These are phyloP conservation scores for Macrostomum lignano DNA, from an alignment of 1,140 invertebrate genomes.

Conservation along the genomic window DNA sequence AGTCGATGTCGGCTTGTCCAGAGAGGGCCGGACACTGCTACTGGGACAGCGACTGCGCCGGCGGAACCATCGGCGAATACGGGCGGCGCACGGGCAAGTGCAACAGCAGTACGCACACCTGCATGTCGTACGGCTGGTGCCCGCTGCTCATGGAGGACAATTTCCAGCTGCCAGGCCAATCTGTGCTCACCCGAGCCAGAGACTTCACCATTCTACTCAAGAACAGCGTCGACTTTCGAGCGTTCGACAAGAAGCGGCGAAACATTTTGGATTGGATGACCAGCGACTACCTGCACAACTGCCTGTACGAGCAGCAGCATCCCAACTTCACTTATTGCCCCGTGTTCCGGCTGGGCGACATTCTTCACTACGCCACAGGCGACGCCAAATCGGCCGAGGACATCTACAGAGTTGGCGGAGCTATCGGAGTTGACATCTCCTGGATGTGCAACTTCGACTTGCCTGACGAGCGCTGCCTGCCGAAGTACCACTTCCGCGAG, in stretches of 20 bases:
- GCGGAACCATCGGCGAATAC: slow-evolving; percentile 1
- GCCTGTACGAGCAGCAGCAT: slow-evolving; percentile 4
- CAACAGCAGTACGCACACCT: slow-evolving; percentile 9
- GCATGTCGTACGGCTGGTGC: slow-evolving; percentile 5
- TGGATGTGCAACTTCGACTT: slow-evolving; percentile 28
- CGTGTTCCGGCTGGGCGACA: slow-evolving; percentile 6
- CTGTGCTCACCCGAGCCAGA: slow-evolving; percentile 6
- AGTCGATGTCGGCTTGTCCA: slow-evolving; percentile 16
- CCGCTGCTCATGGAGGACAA: slow-evolving; percentile 3
- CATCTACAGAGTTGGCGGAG: slow-evolving; percentile 14
- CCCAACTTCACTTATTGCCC: slow-evolving; percentile 6
- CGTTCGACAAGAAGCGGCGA: slow-evolving; percentile 7
- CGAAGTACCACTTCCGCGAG: slow-evolving; percentile 18
- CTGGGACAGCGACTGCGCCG: slow-evolving; percentile 4
- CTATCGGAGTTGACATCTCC: slow-evolving; percentile 21
- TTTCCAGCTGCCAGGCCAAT: slow-evolving; percentile 3
- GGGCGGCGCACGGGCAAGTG: slow-evolving; percentile 29
- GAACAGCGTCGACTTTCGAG: slow-evolving; percentile 9
- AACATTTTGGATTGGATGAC: slow-evolving; percentile 6
- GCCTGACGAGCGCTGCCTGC: slow-evolving; percentile 14
- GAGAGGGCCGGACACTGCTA: slow-evolving; percentile 10
- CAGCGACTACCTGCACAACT: slow-evolving; percentile 4
- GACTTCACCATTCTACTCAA: slow-evolving; percentile 9
- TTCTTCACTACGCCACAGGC: slow-evolving; percentile 4
- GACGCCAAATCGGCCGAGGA: slow-evolving; percentile 1